Evolutionary conservation across 1,140 invertebrate species (phyloP), one percentile per base, ranked within the genome.

Genomic region (Drosophila arizonae): DNA sequence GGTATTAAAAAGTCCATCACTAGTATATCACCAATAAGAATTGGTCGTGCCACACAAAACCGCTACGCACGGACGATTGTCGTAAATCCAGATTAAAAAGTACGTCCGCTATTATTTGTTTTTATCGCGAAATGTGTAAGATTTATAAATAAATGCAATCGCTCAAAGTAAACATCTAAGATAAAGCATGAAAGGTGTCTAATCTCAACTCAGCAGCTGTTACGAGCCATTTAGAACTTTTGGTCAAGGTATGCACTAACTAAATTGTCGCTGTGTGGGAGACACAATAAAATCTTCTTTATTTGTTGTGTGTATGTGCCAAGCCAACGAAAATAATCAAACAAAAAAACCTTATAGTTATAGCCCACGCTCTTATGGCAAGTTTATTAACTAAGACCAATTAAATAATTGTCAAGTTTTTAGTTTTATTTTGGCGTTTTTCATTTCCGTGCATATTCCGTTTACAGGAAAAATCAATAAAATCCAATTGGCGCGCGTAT

Each of bases 401-500:
- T 54, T n/a, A 68, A 46, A 17, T 46, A 60, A n/a, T 56, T 64
- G 33, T 39, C 54, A 24, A 43, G 30, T 65, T 57, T 56, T 33
- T 54, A 50, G 36, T 54, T 58, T 55, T 4, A 39, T 39, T 39
- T 57, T 46, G 21, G 46, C 50, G 17, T 43, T 48, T 78, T 50
- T 26, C 55, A 30, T 61, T 58, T 64, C 24, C 72, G 72, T 58
- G 54, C 45, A 24, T 46, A 45, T 79, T 82, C 82, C 79, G 82
- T 88, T 57, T 75, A 75, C 82, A 88, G 84, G 84, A 87, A 88
- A 87, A 87, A 87, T 87, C 84, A 84, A 87, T 87, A 87, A 87
- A 79, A 41, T 79, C 77, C 72, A 87, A 82, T 69, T 76, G 61
- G 69, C 66, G 72, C 72, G 46, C 41, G 45, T 74, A 46, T 63